phyloP scores from a whole-genome alignment of 1,140 invertebrate genomes.

The Bombus impatiens region DNA sequence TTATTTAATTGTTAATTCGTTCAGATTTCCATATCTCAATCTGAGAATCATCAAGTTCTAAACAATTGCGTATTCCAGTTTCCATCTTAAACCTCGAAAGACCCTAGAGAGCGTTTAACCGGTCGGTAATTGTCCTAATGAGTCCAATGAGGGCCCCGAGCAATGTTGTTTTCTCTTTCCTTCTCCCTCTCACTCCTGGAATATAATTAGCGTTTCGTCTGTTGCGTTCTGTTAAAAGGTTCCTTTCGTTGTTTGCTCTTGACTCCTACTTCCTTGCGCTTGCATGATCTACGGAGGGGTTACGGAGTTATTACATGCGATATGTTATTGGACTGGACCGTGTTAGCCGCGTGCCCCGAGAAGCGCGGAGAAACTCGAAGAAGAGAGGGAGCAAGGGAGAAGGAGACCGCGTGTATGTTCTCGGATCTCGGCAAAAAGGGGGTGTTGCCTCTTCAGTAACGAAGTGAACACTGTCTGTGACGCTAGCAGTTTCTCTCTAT shows the following conservation, averaged over 20 bases:
- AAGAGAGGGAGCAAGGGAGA: slow-evolving; percentile 19
- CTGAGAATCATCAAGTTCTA: neutral
- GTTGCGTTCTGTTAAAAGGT: slow-evolving; percentile 27
- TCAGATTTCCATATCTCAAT: neutral
- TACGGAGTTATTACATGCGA: slow-evolving; percentile 33
- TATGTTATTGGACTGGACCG: slow-evolving; percentile 29
- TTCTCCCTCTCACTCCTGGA: neutral
- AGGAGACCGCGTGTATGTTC: slow-evolving; percentile 22
- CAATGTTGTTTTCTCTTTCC: neutral
- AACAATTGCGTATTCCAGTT: slow-evolving; percentile 13
- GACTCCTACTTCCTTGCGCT: slow-evolving; percentile 53
- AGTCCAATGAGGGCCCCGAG: slow-evolving; percentile 27
- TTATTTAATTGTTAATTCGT: neutral
- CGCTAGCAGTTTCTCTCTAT: slow-evolving; percentile 28
- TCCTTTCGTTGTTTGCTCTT: slow-evolving; percentile 45
- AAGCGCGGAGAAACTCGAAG: neutral
- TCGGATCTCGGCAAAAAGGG: slow-evolving; percentile 48
- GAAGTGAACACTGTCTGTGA: slow-evolving; percentile 54
- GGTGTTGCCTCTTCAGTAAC: slow-evolving; percentile 63
- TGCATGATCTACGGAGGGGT: slow-evolving; percentile 24
- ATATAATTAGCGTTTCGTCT: slow-evolving; percentile 37
- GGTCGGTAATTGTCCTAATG: slow-evolving; percentile 51
- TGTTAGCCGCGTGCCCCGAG: neutral
- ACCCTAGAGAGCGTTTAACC: slow-evolving; percentile 3
- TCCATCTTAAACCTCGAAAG: slow-evolving; percentile 29